Evolutionary conservation across 2,113 vertebrate genomes (phyloP).

Genomic region (Corythornis vintsioides): DNA sequence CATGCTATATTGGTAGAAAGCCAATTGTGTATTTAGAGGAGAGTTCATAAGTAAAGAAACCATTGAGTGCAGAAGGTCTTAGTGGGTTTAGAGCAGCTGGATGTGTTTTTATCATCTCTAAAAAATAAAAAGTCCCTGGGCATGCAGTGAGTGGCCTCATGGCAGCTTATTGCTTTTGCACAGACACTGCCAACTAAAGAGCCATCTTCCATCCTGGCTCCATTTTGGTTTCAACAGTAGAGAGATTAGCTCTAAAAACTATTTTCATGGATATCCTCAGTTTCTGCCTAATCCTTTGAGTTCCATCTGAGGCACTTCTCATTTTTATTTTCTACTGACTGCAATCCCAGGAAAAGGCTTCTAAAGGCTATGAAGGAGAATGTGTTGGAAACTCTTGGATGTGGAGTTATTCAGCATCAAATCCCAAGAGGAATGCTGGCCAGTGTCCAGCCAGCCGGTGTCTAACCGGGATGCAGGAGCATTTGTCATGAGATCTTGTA

Average conservation of each 20-base stretch:
- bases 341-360: not conserved
- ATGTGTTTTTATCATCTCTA: not conserved
- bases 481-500: not conserved
- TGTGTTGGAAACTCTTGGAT: not conserved
- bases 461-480: not conserved
- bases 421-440: conserved; percentile 38
- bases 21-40: not conserved
- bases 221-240: not conserved
- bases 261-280: accelerated
- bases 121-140: not conserved
- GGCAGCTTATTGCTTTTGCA: not conserved
- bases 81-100: not conserved
- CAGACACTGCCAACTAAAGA: not conserved
- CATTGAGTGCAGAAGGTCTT: not conserved
- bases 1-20: not conserved
- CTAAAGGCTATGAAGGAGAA: not conserved
- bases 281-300: not conserved
- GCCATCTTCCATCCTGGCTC: not conserved
- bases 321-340: not conserved
- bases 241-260: not conserved
- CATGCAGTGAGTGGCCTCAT: not conserved
- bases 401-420: conserved; percentile 2
- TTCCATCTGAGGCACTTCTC: not conserved
- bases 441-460: not conserved
- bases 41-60: not conserved